Base-by-base conservation (phyloP, 1,140 invertebrate species). In the Holcopasites calliopsidis region DNA sequence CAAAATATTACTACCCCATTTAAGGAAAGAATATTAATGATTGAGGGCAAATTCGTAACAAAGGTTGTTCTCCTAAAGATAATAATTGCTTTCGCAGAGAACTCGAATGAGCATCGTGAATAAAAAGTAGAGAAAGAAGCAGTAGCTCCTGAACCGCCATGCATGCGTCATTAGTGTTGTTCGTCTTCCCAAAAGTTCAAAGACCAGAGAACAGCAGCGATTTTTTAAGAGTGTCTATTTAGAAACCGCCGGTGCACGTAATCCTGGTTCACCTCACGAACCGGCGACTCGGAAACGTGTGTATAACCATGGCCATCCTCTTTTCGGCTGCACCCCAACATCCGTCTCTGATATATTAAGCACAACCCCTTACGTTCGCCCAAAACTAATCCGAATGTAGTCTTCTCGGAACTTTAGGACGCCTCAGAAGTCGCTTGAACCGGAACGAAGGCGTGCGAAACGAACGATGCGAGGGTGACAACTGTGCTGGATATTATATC, bases 371-470 rank as follows among this genome's bases (percentile, higher is more conserved):
- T 82, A 31, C 61, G 40, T 38, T 26, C 66, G 49, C 54, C 64
- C 61, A 71, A 44, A 78, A 83, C 79, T 35, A 84, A 76, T 83
- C 80, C 78, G 54, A 40, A 83, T 84, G 26, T 66, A 71, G 78
- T 76, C 78, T 84, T 84, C 83, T 83, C 52, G 13, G 83, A 84
- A 84, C 62, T 62, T 76, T 54, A 1, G 50, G 26, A 28, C 62
- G 55, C 31, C 23, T 49, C 49, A 49, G 42, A 65, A 71, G 40
- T 40, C 55, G 65, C 8, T 21, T 49, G 5, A 47, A 35, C 66
- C 73, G 66, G 52, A 49, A 58, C 60, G 54, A 76, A 35, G 47
- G 31, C 50, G 23, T 13, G n/a, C 21, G 50, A 55, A 61, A 33
- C n/a, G 33, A 11, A 6, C 33, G 38, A n/a, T n/a, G n/a, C n/a